Conservation (phyloP, 1,140 invertebrate genomes). For the Cryptotermes secundus region DNA sequence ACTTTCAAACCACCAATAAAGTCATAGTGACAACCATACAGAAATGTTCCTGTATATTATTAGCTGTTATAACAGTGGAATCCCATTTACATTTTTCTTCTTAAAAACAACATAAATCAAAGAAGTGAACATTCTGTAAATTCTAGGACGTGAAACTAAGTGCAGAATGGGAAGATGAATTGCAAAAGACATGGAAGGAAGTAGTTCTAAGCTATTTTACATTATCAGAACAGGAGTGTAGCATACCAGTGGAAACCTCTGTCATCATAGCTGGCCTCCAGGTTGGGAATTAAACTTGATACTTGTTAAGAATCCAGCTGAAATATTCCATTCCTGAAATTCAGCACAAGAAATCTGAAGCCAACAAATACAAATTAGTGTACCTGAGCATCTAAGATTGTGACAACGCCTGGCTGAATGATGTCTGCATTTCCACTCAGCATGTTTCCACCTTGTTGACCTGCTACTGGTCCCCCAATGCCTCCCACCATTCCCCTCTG, state of each 20-base stretch:
- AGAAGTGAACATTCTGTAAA: no score
- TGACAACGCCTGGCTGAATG: constrained; percentile 80
- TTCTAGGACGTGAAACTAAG: no score
- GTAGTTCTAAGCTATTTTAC: no score
- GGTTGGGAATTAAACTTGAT: neutral
- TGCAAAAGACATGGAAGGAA: no score
- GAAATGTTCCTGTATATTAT: no score
- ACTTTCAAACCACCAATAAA: no score
- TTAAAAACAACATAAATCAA: no score
- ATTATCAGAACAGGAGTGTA: no score
- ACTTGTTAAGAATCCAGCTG: neutral
- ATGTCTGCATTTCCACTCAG: constrained; percentile 36
- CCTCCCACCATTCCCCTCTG: constrained; percentile 39
- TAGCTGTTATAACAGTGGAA: no score
- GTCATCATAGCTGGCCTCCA: neutral
- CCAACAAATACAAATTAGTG: neutral
- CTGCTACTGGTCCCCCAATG: neutral
- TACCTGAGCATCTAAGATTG: constrained; percentile 83
- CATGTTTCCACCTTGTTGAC: neutral
- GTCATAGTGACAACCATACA: no score
- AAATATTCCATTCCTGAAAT: neutral
- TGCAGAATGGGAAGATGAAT: no score
- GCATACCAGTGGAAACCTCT: neutral
- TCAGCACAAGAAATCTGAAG: neutral
- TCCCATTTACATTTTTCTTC: no score